These are phyloP conservation scores for zebrafish (Danio rerio) DNA, from an alignment of 2,113 vertebrate species.

Conservation along the genomic window GRCz12tu NC_133197.1:9132001-9132500, in stretches of 20 bases:
- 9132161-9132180: neutral
- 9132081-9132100: too few relatives aligned
- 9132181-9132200: neutral
- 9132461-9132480: too few relatives aligned
- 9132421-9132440: neutral
- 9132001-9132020: too few relatives aligned
- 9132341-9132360: conserved; percentile 5
- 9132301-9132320: conserved; percentile 82
- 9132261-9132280: conserved; percentile 86
- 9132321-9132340: conserved; percentile 49
- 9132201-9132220: neutral
- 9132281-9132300: conserved; percentile 84
- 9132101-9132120: too few relatives aligned
- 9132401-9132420: neutral
- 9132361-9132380: neutral
- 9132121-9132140: neutral
- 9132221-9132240: conserved; percentile 26
- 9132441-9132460: neutral
- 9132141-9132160: neutral
- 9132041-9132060: too few relatives aligned
- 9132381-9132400: neutral
- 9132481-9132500: too few relatives aligned
- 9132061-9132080: too few relatives aligned
- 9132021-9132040: too few relatives aligned
- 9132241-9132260: conserved; percentile 48